Base-by-base conservation (phyloP, 2,113 vertebrate genomes). In the Struthio camelus region DNA sequence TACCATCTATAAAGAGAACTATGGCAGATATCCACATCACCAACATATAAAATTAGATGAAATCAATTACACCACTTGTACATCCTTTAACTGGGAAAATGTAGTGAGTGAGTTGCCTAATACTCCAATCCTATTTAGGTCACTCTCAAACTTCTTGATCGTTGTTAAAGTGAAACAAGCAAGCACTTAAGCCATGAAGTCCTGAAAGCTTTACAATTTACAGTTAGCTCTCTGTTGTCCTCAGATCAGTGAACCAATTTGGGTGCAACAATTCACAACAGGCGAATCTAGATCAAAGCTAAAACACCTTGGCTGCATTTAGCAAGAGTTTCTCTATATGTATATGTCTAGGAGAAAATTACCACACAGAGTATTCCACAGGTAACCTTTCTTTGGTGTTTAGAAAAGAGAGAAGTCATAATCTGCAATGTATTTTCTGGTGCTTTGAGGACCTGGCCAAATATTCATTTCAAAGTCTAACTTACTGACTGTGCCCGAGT, bases 11-110 rank as follows among this genome's bases (percentile, higher is more conserved):
- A 82, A 15, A 81, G 46, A 85, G 92, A 91, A 50, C 46, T 44
- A 58, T 82, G 38, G n/a, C 28, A 93, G 65, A 81, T 50, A 27
- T 89, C 72, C 28, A 76, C 7, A 42, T 27, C 87, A 25, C 28
- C 67, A 87, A 42, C 27, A 84, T 42, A 51, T 48, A 77, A 87
- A 91, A 91, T 23, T 10, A 82, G 30, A 89, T 94, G 82, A 87
- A 95, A 87, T 87, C 67, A 83, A 78, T 75, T 42, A 84, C 44
- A 79, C 19, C 38, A 73, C 89, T 82, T 83, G 50, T 69, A 88
- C n/a, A 48, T 44, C 22, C 53, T 73, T 61, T 95, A 91, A 96
- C 58, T 87, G 89, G 61, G 89, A 95, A 97, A 85, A 91, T 85
- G 53, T 62, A 78, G 78, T 59, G 67, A 46, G 38, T 61, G 50